Evolutionary conservation across 2,113 vertebrate genomes (phyloP).

Genomic region (Oriolus oriolus): DNA sequence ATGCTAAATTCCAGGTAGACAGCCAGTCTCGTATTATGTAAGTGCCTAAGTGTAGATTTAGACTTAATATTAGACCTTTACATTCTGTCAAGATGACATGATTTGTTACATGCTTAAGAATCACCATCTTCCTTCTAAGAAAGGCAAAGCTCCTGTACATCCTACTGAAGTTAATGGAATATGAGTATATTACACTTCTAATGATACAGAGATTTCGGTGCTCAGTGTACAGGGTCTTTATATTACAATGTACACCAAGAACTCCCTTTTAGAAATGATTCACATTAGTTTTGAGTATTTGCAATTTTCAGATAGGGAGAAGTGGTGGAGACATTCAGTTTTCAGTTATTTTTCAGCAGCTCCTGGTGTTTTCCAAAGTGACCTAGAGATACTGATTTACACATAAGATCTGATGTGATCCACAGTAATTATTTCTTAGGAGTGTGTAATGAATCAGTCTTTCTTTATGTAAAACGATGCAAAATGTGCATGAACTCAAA

Average conservation of each 20-base stretch:
- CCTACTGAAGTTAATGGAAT: not conserved
- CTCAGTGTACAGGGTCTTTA: not conserved
- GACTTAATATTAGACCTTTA: not conserved
- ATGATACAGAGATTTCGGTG: not conserved
- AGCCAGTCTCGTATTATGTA: not conserved
- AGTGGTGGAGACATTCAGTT: not conserved
- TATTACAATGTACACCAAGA: not conserved
- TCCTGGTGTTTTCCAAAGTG: not conserved
- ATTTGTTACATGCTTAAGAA: not conserved
- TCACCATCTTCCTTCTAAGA: not conserved
- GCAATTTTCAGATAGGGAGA: not conserved
- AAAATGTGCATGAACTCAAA: not conserved
- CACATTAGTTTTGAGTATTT: not conserved
- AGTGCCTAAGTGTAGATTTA: not conserved
- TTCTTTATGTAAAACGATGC: not conserved
- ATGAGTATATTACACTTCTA: not conserved
- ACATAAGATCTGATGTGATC: not conserved
- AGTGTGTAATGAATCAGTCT: not conserved
- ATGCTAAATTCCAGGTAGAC: not conserved
- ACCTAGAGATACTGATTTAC: not conserved
- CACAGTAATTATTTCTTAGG: not conserved
- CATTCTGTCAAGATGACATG: not conserved
- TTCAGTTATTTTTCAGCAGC: not conserved
- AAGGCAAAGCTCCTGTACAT: not conserved
- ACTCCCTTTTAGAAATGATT: not conserved